Conservation (phyloP, 2,797 vertebrate genomes). For the Dermochelys coriacea region DNA sequence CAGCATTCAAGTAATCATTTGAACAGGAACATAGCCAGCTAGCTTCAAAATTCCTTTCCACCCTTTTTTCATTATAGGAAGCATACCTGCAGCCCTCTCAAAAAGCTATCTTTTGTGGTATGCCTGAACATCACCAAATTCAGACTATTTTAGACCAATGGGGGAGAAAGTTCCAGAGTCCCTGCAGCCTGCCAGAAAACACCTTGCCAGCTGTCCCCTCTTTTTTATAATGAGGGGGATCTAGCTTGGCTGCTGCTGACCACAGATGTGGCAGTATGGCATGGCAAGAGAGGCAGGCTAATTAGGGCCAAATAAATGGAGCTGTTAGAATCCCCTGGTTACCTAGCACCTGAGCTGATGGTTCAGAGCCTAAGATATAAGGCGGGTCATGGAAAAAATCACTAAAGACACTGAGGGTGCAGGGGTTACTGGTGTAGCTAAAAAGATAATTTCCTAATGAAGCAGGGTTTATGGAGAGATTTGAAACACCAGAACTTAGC, state of each 20-base stretch:
- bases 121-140: neutral
- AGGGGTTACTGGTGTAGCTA: slow-evolving; percentile 40
- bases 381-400: neutral
- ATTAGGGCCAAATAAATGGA: neutral
- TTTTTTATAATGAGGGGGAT: neutral
- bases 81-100: neutral
- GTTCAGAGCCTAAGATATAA: slow-evolving; percentile 13
- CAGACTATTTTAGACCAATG: neutral
- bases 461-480: slow-evolving; percentile 51
- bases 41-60: neutral
- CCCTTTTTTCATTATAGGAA: neutral
- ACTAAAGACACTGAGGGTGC: slow-evolving; percentile 21
- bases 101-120: neutral
- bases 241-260: neutral
- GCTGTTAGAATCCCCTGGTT: slow-evolving; percentile 18
- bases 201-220: neutral
- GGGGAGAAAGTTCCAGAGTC: neutral
- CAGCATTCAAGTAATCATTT: neutral
- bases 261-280: neutral
- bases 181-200: fast-evolving
- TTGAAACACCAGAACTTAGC: slow-evolving; percentile 36
- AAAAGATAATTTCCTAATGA: slow-evolving; percentile 39
- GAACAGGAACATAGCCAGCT: neutral
- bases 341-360: neutral
- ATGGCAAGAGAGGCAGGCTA: neutral